These are phyloP conservation scores for Sarcophaga peregrina DNA, from an alignment of 1,140 invertebrate genomes.

Conservation along the genomic window DNA sequence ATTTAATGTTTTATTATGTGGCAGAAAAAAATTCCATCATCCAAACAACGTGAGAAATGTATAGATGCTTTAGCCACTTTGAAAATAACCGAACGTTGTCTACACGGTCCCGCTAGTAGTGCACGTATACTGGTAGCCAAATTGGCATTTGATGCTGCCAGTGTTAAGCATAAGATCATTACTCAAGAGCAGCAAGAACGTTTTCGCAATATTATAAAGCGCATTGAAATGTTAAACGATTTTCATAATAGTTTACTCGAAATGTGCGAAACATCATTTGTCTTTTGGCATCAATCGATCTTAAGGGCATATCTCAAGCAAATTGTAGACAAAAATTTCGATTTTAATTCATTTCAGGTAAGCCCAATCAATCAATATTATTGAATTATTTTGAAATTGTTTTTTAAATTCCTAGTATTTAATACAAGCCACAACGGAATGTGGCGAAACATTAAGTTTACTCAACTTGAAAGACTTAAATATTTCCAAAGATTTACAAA, in stretches of 20 bases:
- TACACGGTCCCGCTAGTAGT: constrained; percentile 77
- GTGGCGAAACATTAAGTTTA: constrained; percentile 7
- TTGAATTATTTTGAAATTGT: not conserved
- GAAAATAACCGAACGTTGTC: constrained; percentile 76
- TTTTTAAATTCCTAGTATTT: constrained; percentile 35
- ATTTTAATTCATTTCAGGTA: constrained; percentile 49
- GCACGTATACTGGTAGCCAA: constrained; percentile 74
- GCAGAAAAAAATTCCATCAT: constrained; percentile 46
- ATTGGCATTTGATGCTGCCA: constrained; percentile 75
- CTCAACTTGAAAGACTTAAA: constrained; percentile 41
- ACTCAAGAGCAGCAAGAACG: constrained; percentile 69
- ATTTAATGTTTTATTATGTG: not conserved
- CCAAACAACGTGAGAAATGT: constrained; percentile 68
- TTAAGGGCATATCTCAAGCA: constrained; percentile 79
- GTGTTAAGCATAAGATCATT: constrained; percentile 69
- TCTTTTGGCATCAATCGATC: constrained; percentile 86
- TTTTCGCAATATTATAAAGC: constrained; percentile 71
- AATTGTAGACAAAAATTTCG: constrained; percentile 43
- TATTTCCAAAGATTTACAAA: constrained; percentile 39
- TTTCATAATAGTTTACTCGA: constrained; percentile 71
- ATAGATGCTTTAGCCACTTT: constrained; percentile 79
- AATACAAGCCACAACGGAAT: constrained; percentile 38
- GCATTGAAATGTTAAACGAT: constrained; percentile 73
- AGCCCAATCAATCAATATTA: not conserved
- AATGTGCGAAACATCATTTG: constrained; percentile 79